phyloP scores from a whole-genome alignment of 2,888 invertebrate species.

The Apodemia zela region DNA sequence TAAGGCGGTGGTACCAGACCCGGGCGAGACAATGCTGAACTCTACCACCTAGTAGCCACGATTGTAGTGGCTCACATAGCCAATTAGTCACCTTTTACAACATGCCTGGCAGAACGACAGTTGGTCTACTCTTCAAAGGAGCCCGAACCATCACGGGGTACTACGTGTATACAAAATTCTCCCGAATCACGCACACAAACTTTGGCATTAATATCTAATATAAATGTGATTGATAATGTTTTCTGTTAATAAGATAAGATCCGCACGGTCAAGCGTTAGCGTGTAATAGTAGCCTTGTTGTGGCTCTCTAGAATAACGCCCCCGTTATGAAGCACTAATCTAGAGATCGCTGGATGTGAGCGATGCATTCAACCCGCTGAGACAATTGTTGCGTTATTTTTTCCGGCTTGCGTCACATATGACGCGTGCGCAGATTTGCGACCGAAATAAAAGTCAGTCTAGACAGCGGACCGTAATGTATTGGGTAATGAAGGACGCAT shows the following conservation, averaged over 20 bases:
- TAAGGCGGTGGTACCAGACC: no score
- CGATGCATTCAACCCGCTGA: conserved; percentile 18
- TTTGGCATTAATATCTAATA: background rate
- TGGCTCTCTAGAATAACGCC: background rate
- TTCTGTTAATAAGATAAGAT: background rate
- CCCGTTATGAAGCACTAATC: background rate
- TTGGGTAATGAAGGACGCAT: conserved; percentile 6
- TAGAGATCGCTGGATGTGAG: background rate
- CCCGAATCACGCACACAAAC: background rate
- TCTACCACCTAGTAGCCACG: no score
- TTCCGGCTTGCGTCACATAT: conserved; percentile 56
- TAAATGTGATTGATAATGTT: background rate
- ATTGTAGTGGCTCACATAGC: no score
- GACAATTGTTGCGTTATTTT: conserved; percentile 44
- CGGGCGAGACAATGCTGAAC: no score
- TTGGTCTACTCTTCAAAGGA: no score
- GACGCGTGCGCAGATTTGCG: conserved; percentile 51
- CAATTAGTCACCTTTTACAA: no score
- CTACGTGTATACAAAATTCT: no score
- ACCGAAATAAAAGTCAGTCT: conserved; percentile 58
- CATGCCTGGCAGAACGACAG: no score
- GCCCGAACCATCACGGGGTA: no score
- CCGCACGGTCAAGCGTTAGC: background rate
- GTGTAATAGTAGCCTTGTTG: background rate
- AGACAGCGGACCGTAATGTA: conserved; percentile 26